Evolutionary conservation across 1,140 invertebrate species (phyloP).

Genomic region (Pseudomyrmex flavicornis): DNA sequence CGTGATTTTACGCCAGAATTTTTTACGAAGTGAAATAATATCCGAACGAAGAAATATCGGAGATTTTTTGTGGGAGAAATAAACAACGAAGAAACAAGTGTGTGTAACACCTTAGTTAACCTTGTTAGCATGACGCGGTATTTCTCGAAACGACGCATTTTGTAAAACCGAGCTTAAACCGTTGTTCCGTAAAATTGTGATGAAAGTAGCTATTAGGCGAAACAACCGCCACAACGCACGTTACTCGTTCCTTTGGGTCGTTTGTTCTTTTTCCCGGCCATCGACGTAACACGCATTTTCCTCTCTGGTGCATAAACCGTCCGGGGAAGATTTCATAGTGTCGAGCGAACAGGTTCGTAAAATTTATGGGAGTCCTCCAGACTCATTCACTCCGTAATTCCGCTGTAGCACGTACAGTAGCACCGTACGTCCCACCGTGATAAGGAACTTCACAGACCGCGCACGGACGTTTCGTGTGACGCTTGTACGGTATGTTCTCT

Average conservation of each 20-base stretch:
- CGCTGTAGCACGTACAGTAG: conserved; percentile 1
- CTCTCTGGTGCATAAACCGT: conserved; percentile 34
- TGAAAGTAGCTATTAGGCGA: conserved; percentile 22
- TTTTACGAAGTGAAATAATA: background rate
- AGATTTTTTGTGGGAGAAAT: background rate
- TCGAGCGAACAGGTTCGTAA: conserved; percentile 43
- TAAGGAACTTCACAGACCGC: conserved; percentile 41
- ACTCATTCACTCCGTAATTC: conserved; percentile 36
- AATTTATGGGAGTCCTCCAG: conserved; percentile 55
- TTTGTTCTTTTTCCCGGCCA: conserved; percentile 37
- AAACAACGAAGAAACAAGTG: background rate
- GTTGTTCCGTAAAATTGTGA: conserved; percentile 33
- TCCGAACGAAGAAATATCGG: background rate
- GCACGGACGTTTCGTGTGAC: conserved; percentile 8
- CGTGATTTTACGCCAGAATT: background rate
- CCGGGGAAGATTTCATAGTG: conserved; percentile 23
- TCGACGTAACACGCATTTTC: conserved; percentile 45
- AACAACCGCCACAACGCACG: conserved; percentile 9
- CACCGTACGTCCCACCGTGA: conserved; percentile 8
- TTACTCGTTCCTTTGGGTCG: conserved; percentile 17
- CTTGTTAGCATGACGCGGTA: background rate
- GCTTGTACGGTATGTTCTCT: background rate
- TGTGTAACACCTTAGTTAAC: background rate
- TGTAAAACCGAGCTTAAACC: background rate
- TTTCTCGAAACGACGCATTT: conserved; percentile 6